phyloP scores from a whole-genome alignment of 1,140 invertebrate genomes.

The Hycleus cichorii region DNA sequence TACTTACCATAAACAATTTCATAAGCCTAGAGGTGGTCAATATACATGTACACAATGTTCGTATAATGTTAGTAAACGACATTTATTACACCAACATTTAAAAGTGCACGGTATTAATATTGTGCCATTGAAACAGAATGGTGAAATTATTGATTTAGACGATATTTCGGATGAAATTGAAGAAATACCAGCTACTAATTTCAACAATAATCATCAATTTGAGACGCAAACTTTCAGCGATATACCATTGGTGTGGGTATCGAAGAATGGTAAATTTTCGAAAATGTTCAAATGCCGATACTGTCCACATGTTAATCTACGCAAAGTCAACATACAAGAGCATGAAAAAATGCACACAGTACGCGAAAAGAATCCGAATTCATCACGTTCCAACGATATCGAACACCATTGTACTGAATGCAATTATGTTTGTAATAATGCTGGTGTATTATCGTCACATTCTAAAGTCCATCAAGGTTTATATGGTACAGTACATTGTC shows the following conservation, averaged over 20 bases:
- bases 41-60: slow-evolving; percentile 75
- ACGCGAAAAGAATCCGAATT: slow-evolving; percentile 43
- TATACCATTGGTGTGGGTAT: slow-evolving; percentile 66
- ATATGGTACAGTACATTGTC: slow-evolving; percentile 60
- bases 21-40: slow-evolving; percentile 58
- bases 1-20: slow-evolving; percentile 79
- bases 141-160: slow-evolving; percentile 33
- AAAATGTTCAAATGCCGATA: slow-evolving; percentile 82
- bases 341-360: slow-evolving; percentile 79
- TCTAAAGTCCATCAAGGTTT: slow-evolving; percentile 67
- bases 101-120: slow-evolving; percentile 61
- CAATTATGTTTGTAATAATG: slow-evolving; percentile 71
- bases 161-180: slow-evolving; percentile 37
- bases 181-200: slow-evolving; percentile 23
- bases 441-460: slow-evolving; percentile 67
- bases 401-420: slow-evolving; percentile 64
- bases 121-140: slow-evolving; percentile 27
- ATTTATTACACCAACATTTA: slow-evolving; percentile 70
- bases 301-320: slow-evolving; percentile 74
- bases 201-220: slow-evolving; percentile 1
- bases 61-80: slow-evolving; percentile 73
- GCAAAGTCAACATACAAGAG: slow-evolving; percentile 72
- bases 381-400: slow-evolving; percentile 24
- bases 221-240: slow-evolving; percentile 38
- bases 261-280: slow-evolving; percentile 59